Percentiles rank a stretch among this genome's conserved stretches.
Evolutionary conservation across 2,113 vertebrate species (phyloP).

Genomic region (Natator depressus): DNA sequence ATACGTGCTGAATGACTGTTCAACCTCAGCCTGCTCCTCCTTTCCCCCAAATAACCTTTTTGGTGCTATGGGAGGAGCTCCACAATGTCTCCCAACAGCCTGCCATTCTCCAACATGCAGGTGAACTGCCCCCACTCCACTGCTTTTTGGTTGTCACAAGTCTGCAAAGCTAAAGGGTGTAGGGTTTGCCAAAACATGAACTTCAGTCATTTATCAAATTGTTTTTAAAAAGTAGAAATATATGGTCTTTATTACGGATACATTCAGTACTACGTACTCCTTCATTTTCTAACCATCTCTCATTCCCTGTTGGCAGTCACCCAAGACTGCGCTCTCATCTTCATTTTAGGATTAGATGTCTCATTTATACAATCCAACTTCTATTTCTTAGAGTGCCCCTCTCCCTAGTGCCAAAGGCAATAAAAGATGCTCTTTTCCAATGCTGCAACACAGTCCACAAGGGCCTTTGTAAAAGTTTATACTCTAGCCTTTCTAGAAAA

Average conservation of each 20-base stretch:
- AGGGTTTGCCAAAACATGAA: not conserved
- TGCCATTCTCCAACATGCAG: rapidly evolving
- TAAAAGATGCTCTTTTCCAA: not conserved
- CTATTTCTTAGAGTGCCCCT: not conserved
- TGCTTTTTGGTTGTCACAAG: not conserved
- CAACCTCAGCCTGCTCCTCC: not conserved
- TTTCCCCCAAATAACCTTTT: not conserved
- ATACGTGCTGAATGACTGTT: rapidly evolving
- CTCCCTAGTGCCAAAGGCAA: not conserved
- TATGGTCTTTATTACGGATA: not conserved
- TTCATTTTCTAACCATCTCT: not conserved
- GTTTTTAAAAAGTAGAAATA: not conserved
- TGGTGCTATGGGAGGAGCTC: not conserved
- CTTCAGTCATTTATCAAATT: rapidly evolving
- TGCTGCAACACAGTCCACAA: not conserved
- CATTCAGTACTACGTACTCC: not conserved
- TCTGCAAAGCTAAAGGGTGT: not conserved
- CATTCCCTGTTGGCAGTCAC: not conserved
- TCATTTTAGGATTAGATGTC: not conserved
- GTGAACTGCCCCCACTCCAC: not conserved
- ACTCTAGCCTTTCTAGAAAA: not conserved
- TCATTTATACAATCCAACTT: not conserved
- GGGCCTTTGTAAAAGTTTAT: too few species aligned
- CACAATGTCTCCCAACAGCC: not conserved
- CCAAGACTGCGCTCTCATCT: not conserved